Base-by-base conservation (phyloP, 2,888 invertebrate genomes). In the Parthenolecanium corni region DNA sequence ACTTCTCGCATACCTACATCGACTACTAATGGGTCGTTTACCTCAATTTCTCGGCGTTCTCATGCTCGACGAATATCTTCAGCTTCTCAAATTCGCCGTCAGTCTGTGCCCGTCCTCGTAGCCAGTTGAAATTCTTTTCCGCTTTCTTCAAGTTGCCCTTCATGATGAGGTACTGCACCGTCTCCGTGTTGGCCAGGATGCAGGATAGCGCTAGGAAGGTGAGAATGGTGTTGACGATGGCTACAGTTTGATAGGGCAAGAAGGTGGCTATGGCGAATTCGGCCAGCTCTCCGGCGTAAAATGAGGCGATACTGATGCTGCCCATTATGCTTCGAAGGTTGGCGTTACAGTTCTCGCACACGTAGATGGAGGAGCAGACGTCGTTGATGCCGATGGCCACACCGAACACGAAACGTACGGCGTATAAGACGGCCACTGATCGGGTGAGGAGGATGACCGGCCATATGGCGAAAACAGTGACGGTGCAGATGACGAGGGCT, bases 361-460 rank as follows among this genome's bases (percentile, higher is more conserved):
- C 65, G 54, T 68, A 69, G 36, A 68, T 52, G 14, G 67, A 66
- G 1, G 66, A 66, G 5, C 66, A 65, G 11, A 67, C 67, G 47
- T 68, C 68, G 9, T 66, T 67, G 11, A 66, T 54, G 1, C 69
- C 69, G 66, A 68, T 66, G 4, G 67, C 64, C 11, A 68, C 21
- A 3, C 69, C 69, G 57, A 68, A 68, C 3, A 67, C 44, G 16
- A 67, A 65, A n/a, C 69, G 52, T 11, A 62, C 58, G 1, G 62
- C 25, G 52, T 67, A 68, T 18, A 69, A 52, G 4, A 67, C 23
- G 2, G 21, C 14, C 16, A 52, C n/a, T 14, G 62, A 62, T 23
- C 42, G n/a, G 18, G 52, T 52, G 16, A 62, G 18, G 4, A 16
- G 3, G 24, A 62, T 52, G 1, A 23, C 40, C 1, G 25, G 21